Evolutionary conservation across 2,113 vertebrate species (phyloP), one percentile per base, ranked within the genome.

Genomic region (Carassius auratus): DNA sequence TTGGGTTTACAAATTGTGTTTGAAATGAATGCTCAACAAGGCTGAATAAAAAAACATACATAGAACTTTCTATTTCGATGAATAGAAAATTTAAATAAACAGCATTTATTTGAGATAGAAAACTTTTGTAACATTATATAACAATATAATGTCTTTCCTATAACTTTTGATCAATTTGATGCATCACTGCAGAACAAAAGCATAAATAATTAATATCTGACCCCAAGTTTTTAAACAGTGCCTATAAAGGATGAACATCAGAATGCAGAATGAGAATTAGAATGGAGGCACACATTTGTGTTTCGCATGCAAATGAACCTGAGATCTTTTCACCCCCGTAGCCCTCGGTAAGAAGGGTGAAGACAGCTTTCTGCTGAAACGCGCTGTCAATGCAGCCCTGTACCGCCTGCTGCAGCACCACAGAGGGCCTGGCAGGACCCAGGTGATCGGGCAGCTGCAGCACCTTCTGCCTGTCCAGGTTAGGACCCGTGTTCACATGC

Each of bases 311-410:
- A 23, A 73, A 50, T 42, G 3, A 74, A 88, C 84, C 87, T 82
- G 87, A 97, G 89, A 99, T 97, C 90, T 96, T 96, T 92, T 99
- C 97, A 0, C 95, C 96, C 13, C 97, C 96, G 0, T 98, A 98
- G 91, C 98, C 98, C 88, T 89, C 86, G 5, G 85, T 88, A 50
- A 87, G 90, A 86, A 98, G 96, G 0, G 97, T 97, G 93, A 99
- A 99, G 87, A 99, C 97, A 0, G 92, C 94, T 92, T 98, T 98
- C 87, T 97, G 98, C 92, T 97, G 97, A 90, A 96, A 97, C 0
- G 98, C 97, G 0, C 97, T 98, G 95, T 99, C 96, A 0, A 99
- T 98, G 93, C 98, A 99, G 1, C 98, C 97, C 81, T 99, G 98
- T 3, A 99, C 97, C 0, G 97, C 97, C 87, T 96, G 97, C 93